Base-by-base conservation (phyloP, 2,113 vertebrate genomes). In the Falco punctatus region DNA sequence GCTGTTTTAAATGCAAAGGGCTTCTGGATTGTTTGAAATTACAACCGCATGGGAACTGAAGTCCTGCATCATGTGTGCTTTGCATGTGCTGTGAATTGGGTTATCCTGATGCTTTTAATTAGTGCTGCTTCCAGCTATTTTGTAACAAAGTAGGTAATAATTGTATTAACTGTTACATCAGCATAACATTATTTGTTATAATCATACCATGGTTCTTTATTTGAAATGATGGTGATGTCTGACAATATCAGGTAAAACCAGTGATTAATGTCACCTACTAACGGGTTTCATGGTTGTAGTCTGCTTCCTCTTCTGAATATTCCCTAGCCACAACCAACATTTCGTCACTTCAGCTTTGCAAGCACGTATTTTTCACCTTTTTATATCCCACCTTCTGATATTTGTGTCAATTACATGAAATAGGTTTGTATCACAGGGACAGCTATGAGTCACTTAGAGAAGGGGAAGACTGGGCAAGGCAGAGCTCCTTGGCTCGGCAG, bases 181-280 rank as follows among this genome's bases (percentile, higher is more conserved):
- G 62, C 91, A 91, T 98, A 97, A 95, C 94, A 94, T 96, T 95
- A 90, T 90, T 96, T 94, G 85, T 95, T 97, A 70, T 62, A 96
- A 84, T 85, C 89, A 65, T 91, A 89, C 84, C 92, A 85, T 74
- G 62, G 73, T 94, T 97, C 92, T 97, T 94, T 88, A 81, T 97
- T 91, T 79, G 94, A 97, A 97, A 92, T 86, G 30, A 77, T 95
- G 77, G 73, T 73, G 78, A 92, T 96, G 65, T 89, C 91, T 97
- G 95, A 94, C 74, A 90, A 20, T 92, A 91, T 81, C 77, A 94
- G 93, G 93, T 97, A 96, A 96, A 97, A 52, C 80, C 77, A 94
- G 93, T 64, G 95, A 97, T 98, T 98, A 97, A 97, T 98, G 96
- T 97, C 98, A 96, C 94, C 42, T 97, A 97, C 98, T 98, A 98